Conservation (phyloP, 2,888 invertebrate species). For the Drosophila yooni region DNA sequence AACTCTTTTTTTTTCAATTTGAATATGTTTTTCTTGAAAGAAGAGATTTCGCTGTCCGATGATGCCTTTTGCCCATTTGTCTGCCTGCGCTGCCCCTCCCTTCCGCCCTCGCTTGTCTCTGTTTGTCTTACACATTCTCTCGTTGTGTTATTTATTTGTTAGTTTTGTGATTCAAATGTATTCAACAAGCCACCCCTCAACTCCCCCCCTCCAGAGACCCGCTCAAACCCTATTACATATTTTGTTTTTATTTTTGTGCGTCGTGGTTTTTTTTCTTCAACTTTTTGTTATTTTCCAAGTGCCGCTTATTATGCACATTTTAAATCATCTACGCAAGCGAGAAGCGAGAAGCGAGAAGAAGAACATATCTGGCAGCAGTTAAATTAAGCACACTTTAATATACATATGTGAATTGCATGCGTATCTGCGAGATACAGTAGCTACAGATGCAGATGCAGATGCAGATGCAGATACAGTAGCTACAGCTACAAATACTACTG, state of each 20-base stretch:
- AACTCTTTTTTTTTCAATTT: constrained; percentile 65
- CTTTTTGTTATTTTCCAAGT: constrained; percentile 60
- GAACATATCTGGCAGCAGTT: constrained; percentile 60
- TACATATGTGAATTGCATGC: constrained; percentile 44
- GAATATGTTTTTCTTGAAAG: constrained; percentile 76
- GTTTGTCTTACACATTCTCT: constrained; percentile 69
- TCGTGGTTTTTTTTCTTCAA: neutral
- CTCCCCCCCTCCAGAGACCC: neutral
- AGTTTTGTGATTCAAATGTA: constrained; percentile 81
- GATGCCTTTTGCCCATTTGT: constrained; percentile 71
- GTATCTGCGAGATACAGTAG: constrained; percentile 55
- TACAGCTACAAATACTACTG: constrained; percentile 6
- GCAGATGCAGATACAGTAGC: constrained; percentile 12
- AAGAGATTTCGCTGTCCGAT: constrained; percentile 42
- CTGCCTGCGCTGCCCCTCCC: constrained; percentile 31
- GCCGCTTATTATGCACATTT: constrained; percentile 80
- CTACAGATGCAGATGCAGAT: constrained; percentile 15
- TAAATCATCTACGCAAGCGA: constrained; percentile 76
- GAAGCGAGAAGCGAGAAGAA: constrained; percentile 40
- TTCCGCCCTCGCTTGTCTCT: constrained; percentile 8
- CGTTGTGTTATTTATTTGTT: constrained; percentile 79
- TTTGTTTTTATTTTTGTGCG: constrained; percentile 30
- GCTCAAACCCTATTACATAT: constrained; percentile 29
- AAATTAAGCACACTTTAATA: constrained; percentile 74
- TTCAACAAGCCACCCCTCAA: constrained; percentile 23